Percentiles rank a stretch among this genome's conserved stretches.
phyloP scores from a whole-genome alignment of 2,888 invertebrate species.

The Atrina japonica region DNA sequence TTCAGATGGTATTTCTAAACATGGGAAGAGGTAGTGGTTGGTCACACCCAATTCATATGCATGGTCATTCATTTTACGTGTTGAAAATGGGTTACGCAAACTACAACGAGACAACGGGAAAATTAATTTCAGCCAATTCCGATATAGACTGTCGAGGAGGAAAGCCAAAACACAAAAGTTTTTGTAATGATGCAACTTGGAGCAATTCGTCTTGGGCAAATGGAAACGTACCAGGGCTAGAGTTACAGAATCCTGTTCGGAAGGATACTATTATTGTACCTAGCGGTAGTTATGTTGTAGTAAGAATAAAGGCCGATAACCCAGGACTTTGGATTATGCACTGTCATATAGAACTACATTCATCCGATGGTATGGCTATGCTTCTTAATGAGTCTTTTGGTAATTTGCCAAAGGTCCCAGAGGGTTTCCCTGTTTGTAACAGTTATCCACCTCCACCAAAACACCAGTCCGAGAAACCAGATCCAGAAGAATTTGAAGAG shows the following conservation, averaged over 20 bases:
- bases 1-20: too few relatives aligned
- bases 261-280: too few relatives aligned
- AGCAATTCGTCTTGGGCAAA: too few relatives aligned
- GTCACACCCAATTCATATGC: conserved; percentile 76
- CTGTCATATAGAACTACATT: conserved; percentile 75
- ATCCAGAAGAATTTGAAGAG: too few relatives aligned
- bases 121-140: conserved; percentile 29
- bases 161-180: conserved; percentile 47
- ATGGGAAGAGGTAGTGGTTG: too few relatives aligned
- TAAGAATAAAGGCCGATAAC: conserved; percentile 73
- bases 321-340: conserved; percentile 77
- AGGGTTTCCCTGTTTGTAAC: conserved; percentile 66
- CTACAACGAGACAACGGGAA: conserved; percentile 45
- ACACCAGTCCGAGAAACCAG: too few relatives aligned
- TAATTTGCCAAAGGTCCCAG: conserved; percentile 55
- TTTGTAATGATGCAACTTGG: conserved; percentile 71
- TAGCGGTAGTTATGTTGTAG: too few relatives aligned
- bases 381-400: conserved; percentile 69
- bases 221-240: conserved; percentile 63
- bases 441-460: conserved; percentile 43
- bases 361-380: conserved; percentile 74
- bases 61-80: too few relatives aligned
- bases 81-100: conserved; percentile 75
- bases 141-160: too few relatives aligned
- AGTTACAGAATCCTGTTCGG: conserved; percentile 61